Conservation (phyloP, 2,888 invertebrate species). For the Apamea anceps region DNA sequence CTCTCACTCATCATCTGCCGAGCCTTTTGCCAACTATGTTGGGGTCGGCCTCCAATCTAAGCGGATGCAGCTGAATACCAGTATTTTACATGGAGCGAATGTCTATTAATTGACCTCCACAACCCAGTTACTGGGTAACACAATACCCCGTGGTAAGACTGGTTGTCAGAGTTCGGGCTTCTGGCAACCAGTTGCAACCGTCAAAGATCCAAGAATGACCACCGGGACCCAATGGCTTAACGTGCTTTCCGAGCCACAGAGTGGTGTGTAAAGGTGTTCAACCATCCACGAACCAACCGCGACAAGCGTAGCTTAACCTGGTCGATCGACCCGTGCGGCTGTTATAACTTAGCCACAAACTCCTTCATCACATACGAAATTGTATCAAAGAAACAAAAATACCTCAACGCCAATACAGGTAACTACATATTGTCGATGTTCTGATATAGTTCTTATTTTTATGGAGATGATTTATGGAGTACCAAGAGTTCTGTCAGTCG, state of each 20-base stretch:
- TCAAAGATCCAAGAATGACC: neutral
- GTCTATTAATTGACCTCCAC: neutral
- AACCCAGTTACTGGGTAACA: neutral
- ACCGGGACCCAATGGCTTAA: too few relatives aligned
- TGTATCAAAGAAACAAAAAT: too few relatives aligned
- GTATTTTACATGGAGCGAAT: neutral
- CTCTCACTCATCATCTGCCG: neutral
- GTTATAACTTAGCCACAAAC: too few relatives aligned
- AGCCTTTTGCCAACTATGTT: neutral
- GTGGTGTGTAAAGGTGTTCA: too few relatives aligned
- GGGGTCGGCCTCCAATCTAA: neutral
- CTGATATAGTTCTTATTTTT: neutral
- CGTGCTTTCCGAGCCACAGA: too few relatives aligned
- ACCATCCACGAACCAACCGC: too few relatives aligned
- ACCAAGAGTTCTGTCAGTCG: neutral
- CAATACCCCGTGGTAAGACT: neutral
- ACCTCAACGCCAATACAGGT: too few relatives aligned
- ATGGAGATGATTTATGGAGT: neutral
- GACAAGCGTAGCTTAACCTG: too few relatives aligned
- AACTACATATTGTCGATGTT: too few relatives aligned
- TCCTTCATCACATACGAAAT: too few relatives aligned
- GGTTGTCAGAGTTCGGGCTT: neutral
- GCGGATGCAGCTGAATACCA: neutral
- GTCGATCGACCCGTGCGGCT: too few relatives aligned
- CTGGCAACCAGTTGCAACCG: neutral